A percentile compares a stretch with the other conserved stretches of the same genome.
These are phyloP conservation scores for Hystrix cristata DNA, from an alignment of 2,113 vertebrate species.

Conservation along the genomic window DNA sequence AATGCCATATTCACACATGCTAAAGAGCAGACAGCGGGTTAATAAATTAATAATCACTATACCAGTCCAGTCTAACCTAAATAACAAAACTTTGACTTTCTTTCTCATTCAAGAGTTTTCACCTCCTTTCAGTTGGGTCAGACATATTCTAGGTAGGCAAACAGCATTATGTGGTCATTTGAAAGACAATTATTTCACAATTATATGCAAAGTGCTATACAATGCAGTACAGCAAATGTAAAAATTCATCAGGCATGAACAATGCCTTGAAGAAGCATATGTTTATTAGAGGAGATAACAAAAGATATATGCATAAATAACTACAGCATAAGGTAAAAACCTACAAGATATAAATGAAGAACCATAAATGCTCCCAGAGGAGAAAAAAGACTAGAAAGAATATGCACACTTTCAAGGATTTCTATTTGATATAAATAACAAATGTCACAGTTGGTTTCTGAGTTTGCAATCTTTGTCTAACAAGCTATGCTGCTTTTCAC, in stretches of 20 bases:
- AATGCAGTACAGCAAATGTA: conserved; percentile 1
- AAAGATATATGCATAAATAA: background rate
- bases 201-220: background rate
- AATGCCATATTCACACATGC: conserved; percentile 32
- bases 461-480: background rate
- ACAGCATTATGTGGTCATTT: background rate
- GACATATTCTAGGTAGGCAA: conserved; percentile 25
- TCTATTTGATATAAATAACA: background rate
- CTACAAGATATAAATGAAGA: background rate
- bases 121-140: background rate
- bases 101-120: conserved; percentile 53
- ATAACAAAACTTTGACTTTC: conserved; percentile 18
- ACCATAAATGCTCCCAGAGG: background rate
- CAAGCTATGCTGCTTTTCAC: background rate
- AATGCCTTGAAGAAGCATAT: conserved; percentile 48
- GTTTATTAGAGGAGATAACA: background rate
- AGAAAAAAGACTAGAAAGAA: background rate
- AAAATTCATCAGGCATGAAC: conserved; percentile 54
- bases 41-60: conserved; percentile 72
- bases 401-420: background rate
- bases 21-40: conserved; percentile 8
- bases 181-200: conserved; percentile 34
- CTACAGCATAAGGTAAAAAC: background rate
- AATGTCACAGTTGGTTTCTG: background rate
- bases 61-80: conserved; percentile 38